phyloP scores from a whole-genome alignment of 2,888 invertebrate species.

The Sialis lutaria region DNA sequence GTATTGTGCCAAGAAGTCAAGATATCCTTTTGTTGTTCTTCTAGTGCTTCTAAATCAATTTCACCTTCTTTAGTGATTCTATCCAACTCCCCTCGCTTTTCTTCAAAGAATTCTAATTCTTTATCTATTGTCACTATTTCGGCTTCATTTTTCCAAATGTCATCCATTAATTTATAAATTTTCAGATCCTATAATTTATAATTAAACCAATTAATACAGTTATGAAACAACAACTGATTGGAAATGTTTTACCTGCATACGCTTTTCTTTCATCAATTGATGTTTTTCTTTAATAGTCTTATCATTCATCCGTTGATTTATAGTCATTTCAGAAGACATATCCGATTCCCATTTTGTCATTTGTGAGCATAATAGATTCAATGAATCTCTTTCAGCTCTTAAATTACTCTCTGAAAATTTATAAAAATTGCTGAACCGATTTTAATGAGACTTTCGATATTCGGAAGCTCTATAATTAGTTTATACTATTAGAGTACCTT shows the following conservation, averaged over 20 bases:
- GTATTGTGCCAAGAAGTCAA: conserved; percentile 60
- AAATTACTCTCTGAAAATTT: conserved; percentile 31
- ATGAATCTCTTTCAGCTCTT: conserved; percentile 36
- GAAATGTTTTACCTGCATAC: conserved; percentile 27
- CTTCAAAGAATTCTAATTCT: conserved; percentile 45
- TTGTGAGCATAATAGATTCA: conserved; percentile 35
- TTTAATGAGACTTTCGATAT: no score
- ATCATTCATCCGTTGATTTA: conserved; percentile 45
- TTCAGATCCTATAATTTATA: conserved; percentile 33
- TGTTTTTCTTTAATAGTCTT: conserved; percentile 40
- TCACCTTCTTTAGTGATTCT: conserved; percentile 48
- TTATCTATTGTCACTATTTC: conserved; percentile 43
- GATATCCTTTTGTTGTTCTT: conserved; percentile 49
- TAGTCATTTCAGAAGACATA: conserved; percentile 39
- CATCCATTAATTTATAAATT: conserved; percentile 46
- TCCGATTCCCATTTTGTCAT: conserved; percentile 44
- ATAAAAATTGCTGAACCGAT: not conserved
- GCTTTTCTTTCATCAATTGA: conserved; percentile 35
- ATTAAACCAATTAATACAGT: not conserved
- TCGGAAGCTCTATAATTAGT: no score
- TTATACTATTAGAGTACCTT: no score
- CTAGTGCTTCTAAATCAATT: conserved; percentile 52
- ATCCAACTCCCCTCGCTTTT: conserved; percentile 37
- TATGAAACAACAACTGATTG: not conserved
- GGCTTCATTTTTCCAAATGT: conserved; percentile 50